Evolutionary conservation across 1,140 invertebrate genomes (phyloP).

Genomic region (Linepithema humile): DNA sequence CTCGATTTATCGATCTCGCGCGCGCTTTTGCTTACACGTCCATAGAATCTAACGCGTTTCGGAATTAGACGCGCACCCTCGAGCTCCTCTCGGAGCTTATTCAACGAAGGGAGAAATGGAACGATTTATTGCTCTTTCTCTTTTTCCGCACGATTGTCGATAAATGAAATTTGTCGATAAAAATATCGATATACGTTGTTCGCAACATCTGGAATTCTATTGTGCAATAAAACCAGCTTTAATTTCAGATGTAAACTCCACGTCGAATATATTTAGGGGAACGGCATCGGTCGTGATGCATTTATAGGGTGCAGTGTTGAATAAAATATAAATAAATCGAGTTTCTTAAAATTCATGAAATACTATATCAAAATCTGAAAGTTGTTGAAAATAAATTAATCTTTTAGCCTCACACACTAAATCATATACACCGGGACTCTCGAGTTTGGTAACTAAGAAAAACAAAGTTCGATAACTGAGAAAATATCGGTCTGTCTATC

Average conservation of each 20-base stretch:
- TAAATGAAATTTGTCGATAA: conserved; percentile 36
- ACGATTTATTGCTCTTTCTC: conserved; percentile 28
- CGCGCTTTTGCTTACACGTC: conserved; percentile 1
- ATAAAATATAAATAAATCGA: neutral
- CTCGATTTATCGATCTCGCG: conserved; percentile 56
- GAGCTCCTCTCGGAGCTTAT: conserved; percentile 32
- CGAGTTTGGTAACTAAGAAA: too few relatives aligned
- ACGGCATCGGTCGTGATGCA: neutral
- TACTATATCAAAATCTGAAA: neutral
- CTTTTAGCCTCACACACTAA: neutral
- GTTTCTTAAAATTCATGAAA: neutral
- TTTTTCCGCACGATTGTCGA: neutral
- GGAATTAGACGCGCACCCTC: conserved; percentile 56
- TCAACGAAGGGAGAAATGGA: conserved; percentile 27
- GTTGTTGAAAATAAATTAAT: neutral
- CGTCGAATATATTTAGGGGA: neutral
- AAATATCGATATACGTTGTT: neutral
- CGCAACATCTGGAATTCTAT: neutral
- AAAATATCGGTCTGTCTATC: too few relatives aligned
- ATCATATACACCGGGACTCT: neutral
- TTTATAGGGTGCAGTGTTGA: neutral
- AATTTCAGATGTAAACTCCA: neutral
- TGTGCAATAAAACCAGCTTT: neutral
- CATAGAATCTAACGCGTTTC: conserved; percentile 42
- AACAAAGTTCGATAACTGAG: too few relatives aligned